Conservation (phyloP, 2,888 invertebrate species). For the Chrysolina haemoptera region DNA sequence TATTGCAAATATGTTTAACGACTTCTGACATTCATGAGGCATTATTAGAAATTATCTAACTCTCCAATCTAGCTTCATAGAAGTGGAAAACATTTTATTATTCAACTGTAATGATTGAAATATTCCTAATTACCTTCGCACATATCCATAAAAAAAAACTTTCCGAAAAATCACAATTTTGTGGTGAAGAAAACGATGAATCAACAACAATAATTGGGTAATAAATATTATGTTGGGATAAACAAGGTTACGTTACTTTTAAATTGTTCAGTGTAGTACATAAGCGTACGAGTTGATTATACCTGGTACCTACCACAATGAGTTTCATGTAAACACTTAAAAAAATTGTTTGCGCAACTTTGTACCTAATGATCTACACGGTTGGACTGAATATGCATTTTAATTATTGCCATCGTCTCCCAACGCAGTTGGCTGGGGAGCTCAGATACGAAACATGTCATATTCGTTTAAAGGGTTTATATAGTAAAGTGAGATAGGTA, state of each 20-base stretch:
- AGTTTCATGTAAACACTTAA: slow-evolving; percentile 12
- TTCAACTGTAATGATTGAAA: no score
- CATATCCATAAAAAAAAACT: neutral
- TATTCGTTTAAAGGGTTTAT: no score
- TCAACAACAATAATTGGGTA: slow-evolving; percentile 2
- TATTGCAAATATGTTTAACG: no score
- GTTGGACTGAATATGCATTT: neutral
- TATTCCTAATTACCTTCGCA: no score
- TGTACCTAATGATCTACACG: neutral
- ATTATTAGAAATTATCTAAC: no score
- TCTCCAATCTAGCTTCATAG: no score
- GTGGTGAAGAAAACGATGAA: neutral
- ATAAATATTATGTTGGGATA: slow-evolving; percentile 7
- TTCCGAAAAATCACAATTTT: neutral
- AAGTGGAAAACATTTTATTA: no score
- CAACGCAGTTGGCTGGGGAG: neutral
- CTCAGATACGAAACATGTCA: no score
- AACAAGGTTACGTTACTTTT: slow-evolving; percentile 10
- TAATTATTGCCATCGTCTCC: neutral
- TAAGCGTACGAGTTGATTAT: slow-evolving; percentile 14
- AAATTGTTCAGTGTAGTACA: neutral
- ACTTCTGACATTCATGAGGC: no score
- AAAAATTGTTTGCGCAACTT: slow-evolving; percentile 17
- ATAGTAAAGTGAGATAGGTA: no score
- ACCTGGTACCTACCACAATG: slow-evolving; percentile 12